Percentiles rank a stretch among this genome's conserved stretches.
These are phyloP conservation scores for Cardinalis cardinalis DNA, from an alignment of 2,113 vertebrate species.

Conservation along the genomic window DNA sequence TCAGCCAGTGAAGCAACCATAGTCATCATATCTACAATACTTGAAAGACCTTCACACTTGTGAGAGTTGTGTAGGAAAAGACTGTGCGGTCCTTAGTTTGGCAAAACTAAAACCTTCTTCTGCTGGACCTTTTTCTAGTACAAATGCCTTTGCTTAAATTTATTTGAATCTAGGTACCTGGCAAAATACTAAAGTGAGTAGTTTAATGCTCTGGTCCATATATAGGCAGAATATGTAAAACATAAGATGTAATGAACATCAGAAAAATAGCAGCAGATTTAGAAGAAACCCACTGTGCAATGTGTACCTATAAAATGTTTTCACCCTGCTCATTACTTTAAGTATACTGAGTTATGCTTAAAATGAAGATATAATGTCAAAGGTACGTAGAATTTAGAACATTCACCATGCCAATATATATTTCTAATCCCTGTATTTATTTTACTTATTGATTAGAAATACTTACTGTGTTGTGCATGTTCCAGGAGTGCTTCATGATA, in stretches of 20 bases:
- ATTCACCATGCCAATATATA: background rate
- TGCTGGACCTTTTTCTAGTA: background rate
- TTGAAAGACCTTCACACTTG: background rate
- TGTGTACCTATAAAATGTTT: background rate
- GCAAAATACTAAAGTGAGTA: background rate
- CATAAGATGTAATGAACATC: background rate
- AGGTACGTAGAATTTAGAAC: background rate
- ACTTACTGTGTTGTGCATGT: background rate
- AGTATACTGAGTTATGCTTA: background rate
- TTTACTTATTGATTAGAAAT: conserved; percentile 51
- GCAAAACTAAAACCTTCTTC: background rate
- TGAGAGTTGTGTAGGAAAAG: background rate
- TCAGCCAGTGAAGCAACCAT: background rate
- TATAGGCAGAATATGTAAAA: background rate
- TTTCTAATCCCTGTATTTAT: background rate
- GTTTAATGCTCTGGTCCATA: background rate
- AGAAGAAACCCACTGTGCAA: background rate
- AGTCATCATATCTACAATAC: background rate
- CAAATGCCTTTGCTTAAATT: background rate
- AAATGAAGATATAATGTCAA: background rate
- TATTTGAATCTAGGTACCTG: background rate
- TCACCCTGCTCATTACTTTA: background rate
- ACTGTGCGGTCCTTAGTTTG: background rate
- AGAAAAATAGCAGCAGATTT: background rate
- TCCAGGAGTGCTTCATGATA: background rate